Evolutionary conservation across 92 coral and sea anemone species (phyloP).

Genomic region (Scolanthus callimorphus): DNA sequence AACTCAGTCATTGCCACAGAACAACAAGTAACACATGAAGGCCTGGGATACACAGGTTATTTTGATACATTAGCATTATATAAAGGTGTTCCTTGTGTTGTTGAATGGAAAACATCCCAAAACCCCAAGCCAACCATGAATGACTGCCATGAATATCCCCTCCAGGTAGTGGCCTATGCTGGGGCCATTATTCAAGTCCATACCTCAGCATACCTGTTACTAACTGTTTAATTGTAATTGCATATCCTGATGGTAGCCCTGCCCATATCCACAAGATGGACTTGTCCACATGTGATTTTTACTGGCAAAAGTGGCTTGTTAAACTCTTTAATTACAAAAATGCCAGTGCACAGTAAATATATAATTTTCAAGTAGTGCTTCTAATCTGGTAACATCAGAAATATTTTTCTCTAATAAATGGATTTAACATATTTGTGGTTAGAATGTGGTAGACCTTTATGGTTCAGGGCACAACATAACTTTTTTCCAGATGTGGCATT

Average conservation of each 20-base stretch:
- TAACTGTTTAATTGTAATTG: slow-evolving; percentile 61
- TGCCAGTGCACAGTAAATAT: no score
- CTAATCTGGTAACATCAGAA: no score
- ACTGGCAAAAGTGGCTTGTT: slow-evolving; percentile 88
- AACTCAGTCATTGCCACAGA: slow-evolving; percentile 73
- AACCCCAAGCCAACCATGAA: slow-evolving; percentile 51
- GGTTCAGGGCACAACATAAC: no score
- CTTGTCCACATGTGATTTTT: slow-evolving; percentile 59
- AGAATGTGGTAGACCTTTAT: no score
- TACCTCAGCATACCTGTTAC: slow-evolving; percentile 55
- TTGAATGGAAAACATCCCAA: slow-evolving; percentile 96
- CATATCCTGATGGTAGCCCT: slow-evolving; percentile 83
- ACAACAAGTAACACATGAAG: slow-evolving; percentile 52
- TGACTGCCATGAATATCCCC: slow-evolving; percentile 84
- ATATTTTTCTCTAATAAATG: no score
- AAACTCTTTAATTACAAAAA: slow-evolving; percentile 54
- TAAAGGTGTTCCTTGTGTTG: slow-evolving; percentile 77
- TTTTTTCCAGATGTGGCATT: no score
- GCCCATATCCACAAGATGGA: slow-evolving; percentile 93
- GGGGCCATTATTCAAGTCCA: slow-evolving; percentile 82
- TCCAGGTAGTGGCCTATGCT: slow-evolving; percentile 95
- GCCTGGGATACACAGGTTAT: slow-evolving; percentile 80
- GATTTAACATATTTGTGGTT: no score
- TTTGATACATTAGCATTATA: slow-evolving; percentile 78
- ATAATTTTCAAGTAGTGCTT: no score